A percentile compares a stretch with the other conserved stretches of the same genome.
phyloP scores from a whole-genome alignment of 2,113 vertebrate genomes.

The Dendrocopos noguchii region DNA sequence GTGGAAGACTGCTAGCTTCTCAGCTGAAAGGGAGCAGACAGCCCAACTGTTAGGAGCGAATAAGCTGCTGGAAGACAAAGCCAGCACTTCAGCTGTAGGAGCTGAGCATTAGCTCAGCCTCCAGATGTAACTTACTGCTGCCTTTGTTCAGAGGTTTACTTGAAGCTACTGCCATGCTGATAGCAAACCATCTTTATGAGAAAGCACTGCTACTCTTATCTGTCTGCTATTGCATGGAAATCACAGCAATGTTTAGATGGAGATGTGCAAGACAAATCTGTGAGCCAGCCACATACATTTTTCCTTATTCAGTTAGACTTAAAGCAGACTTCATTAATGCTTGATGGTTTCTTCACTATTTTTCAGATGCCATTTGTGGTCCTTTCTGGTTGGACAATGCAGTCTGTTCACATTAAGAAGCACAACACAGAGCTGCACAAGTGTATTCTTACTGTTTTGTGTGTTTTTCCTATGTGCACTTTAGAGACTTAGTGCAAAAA shows the following conservation, averaged over 20 bases:
- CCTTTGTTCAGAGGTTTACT: neutral
- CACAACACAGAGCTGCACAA: neutral
- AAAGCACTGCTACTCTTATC: neutral
- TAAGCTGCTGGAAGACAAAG: constrained; percentile 8
- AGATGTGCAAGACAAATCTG: neutral
- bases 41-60: neutral
- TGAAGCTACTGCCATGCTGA: neutral
- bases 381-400: neutral
- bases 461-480: neutral
- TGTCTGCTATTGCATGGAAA: neutral
- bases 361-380: neutral
- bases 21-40: neutral
- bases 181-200: neutral
- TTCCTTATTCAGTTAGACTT: neutral
- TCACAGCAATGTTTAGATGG: accelerated
- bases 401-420: neutral
- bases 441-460: neutral
- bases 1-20: neutral
- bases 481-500: neutral
- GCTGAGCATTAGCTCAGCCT: neutral
- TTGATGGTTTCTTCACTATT: neutral
- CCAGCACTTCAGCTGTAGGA: neutral
- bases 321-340: neutral
- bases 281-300: accelerated
- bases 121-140: neutral